These are phyloP conservation scores for Epirrhoe alternata DNA, from an alignment of 2,888 invertebrate species.

Conservation along the genomic window DNA sequence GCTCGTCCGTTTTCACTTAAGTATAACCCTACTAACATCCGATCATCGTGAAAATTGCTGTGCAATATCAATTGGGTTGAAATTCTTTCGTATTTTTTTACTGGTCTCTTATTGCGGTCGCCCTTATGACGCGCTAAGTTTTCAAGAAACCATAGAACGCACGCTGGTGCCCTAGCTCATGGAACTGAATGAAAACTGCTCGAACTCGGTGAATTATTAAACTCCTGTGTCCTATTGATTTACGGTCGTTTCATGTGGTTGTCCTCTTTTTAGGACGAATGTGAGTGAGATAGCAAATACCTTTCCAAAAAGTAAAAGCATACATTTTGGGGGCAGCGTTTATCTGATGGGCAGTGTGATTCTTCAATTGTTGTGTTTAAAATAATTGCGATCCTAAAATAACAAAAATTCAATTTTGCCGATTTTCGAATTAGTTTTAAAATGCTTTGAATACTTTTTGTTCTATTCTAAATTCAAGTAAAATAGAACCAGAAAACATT, in stretches of 20 bases:
- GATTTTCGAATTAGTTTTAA: neutral
- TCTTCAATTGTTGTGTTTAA: slow-evolving; percentile 3
- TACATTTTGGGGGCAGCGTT: slow-evolving; percentile 14
- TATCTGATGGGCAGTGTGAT: slow-evolving; percentile 18
- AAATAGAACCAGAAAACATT: too few relatives aligned
- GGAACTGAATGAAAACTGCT: slow-evolving; percentile 42
- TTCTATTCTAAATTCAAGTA: too few relatives aligned
- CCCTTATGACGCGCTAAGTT: neutral
- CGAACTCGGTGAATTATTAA: slow-evolving; percentile 46
- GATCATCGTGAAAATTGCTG: too few relatives aligned
- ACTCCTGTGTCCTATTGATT: slow-evolving; percentile 43
- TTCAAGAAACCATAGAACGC: slow-evolving; percentile 44
- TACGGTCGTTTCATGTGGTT: slow-evolving; percentile 35
- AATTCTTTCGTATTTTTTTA: neutral
- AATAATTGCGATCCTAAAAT: neutral
- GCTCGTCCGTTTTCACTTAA: too few relatives aligned
- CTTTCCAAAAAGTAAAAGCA: slow-evolving; percentile 19
- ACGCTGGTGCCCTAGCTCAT: slow-evolving; percentile 1
- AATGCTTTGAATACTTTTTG: neutral
- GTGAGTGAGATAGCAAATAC: slow-evolving; percentile 26
- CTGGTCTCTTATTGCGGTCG: neutral
- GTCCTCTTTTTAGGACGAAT: slow-evolving; percentile 20
- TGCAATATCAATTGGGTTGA: neutral
- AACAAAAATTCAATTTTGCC: neutral
- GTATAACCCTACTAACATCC: too few relatives aligned